Conservation (phyloP, 2,113 vertebrate species). For the Percina caprodes region DNA sequence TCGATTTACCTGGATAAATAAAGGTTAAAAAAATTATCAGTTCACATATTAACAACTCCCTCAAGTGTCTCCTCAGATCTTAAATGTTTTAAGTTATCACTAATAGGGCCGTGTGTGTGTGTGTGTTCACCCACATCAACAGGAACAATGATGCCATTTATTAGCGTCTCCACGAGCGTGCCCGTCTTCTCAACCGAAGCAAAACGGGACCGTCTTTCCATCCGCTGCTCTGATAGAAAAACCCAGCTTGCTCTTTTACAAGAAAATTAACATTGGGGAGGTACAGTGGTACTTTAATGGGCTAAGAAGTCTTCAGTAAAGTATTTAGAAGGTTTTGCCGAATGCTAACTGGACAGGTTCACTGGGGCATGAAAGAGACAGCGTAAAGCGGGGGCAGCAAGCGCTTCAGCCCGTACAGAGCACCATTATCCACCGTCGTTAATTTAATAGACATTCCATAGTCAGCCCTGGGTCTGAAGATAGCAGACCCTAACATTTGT, state of each 20-base stretch:
- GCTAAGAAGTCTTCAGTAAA: constrained; percentile 82
- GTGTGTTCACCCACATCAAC: constrained; percentile 48
- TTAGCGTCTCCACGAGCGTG: constrained; percentile 71
- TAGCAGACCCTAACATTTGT: constrained; percentile 77
- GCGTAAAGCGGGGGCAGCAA: constrained; percentile 75
- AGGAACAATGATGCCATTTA: constrained; percentile 74
- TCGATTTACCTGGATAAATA: no score
- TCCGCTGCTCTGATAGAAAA: constrained; percentile 78
- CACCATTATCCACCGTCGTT: constrained; percentile 82
- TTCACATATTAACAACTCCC: constrained; percentile 70
- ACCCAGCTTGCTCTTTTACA: constrained; percentile 79
- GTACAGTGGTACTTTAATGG: constrained; percentile 83
- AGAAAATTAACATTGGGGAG: constrained; percentile 83
- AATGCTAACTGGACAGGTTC: constrained; percentile 83
- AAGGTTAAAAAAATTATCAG: constrained; percentile 36
- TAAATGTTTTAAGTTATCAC: constrained; percentile 73
- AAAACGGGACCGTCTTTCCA: constrained; percentile 75
- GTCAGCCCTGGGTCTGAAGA: constrained; percentile 74
- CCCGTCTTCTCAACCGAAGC: constrained; percentile 77
- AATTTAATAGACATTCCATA: constrained; percentile 84
- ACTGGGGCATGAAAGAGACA: constrained; percentile 82
- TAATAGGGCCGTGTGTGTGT: constrained; percentile 77
- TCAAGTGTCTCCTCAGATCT: constrained; percentile 60
- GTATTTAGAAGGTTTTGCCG: constrained; percentile 83
- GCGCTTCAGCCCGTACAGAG: constrained; percentile 72